These are phyloP conservation scores for Pantala flavescens DNA, from an alignment of 1,140 invertebrate species.

Conservation along the genomic window DNA sequence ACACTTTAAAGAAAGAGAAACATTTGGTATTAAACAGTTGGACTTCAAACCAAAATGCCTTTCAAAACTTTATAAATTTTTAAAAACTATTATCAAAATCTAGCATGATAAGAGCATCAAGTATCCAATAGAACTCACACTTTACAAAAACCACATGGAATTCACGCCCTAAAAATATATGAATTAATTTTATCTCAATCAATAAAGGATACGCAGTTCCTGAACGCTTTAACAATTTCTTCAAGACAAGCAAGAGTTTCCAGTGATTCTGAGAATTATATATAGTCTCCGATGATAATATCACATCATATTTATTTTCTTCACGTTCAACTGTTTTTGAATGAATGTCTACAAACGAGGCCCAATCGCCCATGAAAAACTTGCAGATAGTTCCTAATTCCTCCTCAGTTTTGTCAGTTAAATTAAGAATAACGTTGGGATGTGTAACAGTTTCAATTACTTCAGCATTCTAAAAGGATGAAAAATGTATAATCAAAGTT, in stretches of 20 bases:
- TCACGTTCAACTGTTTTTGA: conserved; percentile 23
- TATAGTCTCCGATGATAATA: conserved; percentile 83
- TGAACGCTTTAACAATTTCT: conserved; percentile 47
- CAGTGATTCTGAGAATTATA: conserved; percentile 70
- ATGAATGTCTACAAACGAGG: conserved; percentile 42
- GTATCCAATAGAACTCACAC: too few relatives aligned
- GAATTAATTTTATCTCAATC: too few relatives aligned
- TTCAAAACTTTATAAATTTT: too few relatives aligned
- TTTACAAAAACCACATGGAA: too few relatives aligned
- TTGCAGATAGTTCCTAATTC: conserved; percentile 25
- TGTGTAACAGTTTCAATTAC: conserved; percentile 62
- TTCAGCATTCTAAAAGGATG: conserved; percentile 59
- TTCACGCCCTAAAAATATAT: too few relatives aligned
- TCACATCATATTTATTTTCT: conserved; percentile 59
- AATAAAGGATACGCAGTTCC: conserved; percentile 46
- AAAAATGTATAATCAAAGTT: not conserved
- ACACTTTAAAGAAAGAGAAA: too few relatives aligned
- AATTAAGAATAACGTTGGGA: conserved; percentile 65
- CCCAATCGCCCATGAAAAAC: conserved; percentile 77
- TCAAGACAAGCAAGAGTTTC: conserved; percentile 61
- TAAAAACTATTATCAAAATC: too few relatives aligned
- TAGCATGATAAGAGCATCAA: too few relatives aligned
- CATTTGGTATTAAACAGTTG: too few relatives aligned
- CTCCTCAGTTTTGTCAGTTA: conserved; percentile 35
- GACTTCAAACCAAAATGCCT: too few relatives aligned